Conservation (phyloP, 2,113 vertebrate species). For the Xiphorhynchus elegans region DNA sequence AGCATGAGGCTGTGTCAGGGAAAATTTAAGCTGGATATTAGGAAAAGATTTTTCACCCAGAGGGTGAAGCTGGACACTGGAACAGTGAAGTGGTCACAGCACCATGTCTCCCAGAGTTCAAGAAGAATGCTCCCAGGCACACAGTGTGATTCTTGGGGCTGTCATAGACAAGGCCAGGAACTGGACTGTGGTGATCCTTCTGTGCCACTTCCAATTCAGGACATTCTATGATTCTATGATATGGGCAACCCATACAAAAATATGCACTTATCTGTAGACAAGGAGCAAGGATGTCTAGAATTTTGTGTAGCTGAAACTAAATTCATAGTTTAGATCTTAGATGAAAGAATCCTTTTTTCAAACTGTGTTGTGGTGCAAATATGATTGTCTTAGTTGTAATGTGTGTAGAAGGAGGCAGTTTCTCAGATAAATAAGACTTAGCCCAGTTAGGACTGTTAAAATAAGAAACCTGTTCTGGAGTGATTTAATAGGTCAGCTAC, state of each 20-base stretch:
- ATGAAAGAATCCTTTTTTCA: not conserved
- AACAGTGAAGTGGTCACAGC: not conserved
- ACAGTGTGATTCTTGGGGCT: not conserved
- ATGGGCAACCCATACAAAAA: not conserved
- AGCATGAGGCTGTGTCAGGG: not conserved
- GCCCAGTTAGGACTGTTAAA: not conserved
- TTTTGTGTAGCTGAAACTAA: not conserved
- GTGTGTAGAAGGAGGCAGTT: not conserved
- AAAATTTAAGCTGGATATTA: not conserved
- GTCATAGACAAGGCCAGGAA: not conserved
- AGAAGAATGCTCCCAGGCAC: not conserved
- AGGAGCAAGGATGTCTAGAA: not conserved
- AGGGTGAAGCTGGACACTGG: too few relatives aligned
- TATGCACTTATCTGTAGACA: not conserved
- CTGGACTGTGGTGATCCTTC: not conserved
- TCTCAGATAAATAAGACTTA: not conserved
- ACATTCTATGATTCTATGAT: not conserved
- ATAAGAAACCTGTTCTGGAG: not conserved
- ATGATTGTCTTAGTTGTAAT: not conserved
- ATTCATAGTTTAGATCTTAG: not conserved
- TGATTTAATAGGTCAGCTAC: not conserved
- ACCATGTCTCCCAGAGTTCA: not conserved
- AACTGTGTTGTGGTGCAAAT: not conserved
- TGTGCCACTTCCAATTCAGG: accelerated
- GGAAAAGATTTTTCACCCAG: not conserved